Conservation (phyloP, 2,888 invertebrate species). For the Napeogenes sylphis region DNA sequence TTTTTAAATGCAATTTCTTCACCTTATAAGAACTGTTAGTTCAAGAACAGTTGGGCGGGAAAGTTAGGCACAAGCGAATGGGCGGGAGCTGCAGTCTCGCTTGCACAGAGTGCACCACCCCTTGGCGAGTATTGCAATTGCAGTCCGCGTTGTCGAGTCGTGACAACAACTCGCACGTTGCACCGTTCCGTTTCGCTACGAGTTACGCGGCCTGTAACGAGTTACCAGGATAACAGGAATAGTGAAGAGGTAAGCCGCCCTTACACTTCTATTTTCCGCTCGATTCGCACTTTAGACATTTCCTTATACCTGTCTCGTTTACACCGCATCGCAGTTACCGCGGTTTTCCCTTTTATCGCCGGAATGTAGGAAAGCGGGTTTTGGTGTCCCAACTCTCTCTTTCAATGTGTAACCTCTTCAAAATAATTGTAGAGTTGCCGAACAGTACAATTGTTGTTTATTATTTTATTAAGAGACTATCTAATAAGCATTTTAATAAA, state of each 20-base stretch:
- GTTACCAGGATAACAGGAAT: constrained; percentile 67
- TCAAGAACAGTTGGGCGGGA: constrained; percentile 70
- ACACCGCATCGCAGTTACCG: constrained; percentile 45
- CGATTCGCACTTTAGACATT: constrained; percentile 46
- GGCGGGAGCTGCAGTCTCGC: constrained; percentile 77
- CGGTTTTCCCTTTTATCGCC: constrained; percentile 72
- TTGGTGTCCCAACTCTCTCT: constrained; percentile 73
- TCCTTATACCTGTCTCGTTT: constrained; percentile 49
- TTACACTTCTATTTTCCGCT: constrained; percentile 57
- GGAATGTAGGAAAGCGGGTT: constrained; percentile 75
- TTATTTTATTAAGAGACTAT: too few species aligned
- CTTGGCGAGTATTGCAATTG: constrained; percentile 58
- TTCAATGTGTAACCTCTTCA: constrained; percentile 66
- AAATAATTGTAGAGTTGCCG: constrained; percentile 46
- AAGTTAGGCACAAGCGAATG: constrained; percentile 74
- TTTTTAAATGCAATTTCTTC: constrained; percentile 26
- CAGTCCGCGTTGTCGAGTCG: constrained; percentile 60
- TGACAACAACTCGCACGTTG: constrained; percentile 59
- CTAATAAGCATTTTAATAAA: too few species aligned
- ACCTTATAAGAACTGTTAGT: constrained; percentile 48
- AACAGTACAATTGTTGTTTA: constrained; percentile 9
- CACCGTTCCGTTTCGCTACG: constrained; percentile 44
- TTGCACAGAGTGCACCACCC: constrained; percentile 75
- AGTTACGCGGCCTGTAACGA: constrained; percentile 74
- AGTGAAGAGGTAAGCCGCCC: constrained; percentile 61